phyloP scores from a whole-genome alignment of 1,140 invertebrate species.

The Drosophila lowei region DNA sequence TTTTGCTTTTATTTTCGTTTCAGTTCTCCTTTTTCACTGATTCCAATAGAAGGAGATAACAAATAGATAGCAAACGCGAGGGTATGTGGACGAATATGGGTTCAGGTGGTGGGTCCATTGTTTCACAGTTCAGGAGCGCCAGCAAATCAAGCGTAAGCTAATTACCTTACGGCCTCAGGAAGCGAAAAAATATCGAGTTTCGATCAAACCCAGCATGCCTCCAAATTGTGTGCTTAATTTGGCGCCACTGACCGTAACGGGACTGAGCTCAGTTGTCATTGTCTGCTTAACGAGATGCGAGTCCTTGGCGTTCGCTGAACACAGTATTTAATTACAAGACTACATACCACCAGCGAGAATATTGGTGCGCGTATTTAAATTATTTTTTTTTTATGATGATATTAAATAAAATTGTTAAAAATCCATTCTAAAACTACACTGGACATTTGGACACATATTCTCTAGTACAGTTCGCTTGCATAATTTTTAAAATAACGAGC shows the following conservation, averaged over 20 bases:
- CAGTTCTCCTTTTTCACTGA: conserved; percentile 54
- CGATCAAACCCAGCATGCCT: conserved; percentile 62
- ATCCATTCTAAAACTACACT: too few species aligned
- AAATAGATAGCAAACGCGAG: conserved; percentile 22
- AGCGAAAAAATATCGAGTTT: conserved; percentile 74
- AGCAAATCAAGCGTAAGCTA: conserved; percentile 74
- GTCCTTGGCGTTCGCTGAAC: conserved; percentile 5
- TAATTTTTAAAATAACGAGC: too few species aligned
- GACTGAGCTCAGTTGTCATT: conserved; percentile 22
- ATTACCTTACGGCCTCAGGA: conserved; percentile 63
- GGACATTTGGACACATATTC: too few species aligned
- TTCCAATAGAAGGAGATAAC: conserved; percentile 36
- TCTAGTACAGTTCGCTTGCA: too few species aligned
- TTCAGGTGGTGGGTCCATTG: background rate
- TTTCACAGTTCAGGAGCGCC: conserved; percentile 39
- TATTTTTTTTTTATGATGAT: conserved; percentile 11
- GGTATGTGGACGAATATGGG: conserved; percentile 15
- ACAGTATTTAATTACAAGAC: conserved; percentile 59
- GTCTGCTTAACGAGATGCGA: conserved; percentile 12
- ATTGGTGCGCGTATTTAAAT: conserved; percentile 25
- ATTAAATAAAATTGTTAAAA: too few species aligned
- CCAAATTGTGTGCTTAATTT: conserved; percentile 69
- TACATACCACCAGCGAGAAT: conserved; percentile 10
- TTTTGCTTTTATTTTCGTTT: conserved; percentile 71
- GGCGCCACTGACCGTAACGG: conserved; percentile 65